Conservation (phyloP, 2,113 vertebrate species). For the Otolemur garnettii region DNA sequence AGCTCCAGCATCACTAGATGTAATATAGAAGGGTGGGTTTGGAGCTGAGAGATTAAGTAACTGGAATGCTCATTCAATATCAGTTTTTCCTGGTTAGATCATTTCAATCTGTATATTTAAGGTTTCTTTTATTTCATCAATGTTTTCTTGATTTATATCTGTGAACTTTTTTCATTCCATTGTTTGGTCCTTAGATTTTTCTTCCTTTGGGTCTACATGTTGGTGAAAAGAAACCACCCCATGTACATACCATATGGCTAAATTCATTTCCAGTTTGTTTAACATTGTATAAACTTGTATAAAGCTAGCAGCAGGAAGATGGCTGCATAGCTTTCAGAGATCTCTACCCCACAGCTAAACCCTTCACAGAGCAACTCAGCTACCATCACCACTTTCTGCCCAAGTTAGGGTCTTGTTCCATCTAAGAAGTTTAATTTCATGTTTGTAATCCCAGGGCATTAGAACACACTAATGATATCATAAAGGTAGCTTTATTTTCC, state of each 20-base stretch:
- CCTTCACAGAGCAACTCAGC: not conserved
- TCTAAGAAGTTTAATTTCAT: conserved; percentile 42
- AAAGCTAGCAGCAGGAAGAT: not conserved
- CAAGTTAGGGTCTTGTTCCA: not conserved
- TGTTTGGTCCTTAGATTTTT: conserved; percentile 44
- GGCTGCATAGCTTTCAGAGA: not conserved
- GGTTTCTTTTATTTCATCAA: not conserved
- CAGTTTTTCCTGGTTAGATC: not conserved
- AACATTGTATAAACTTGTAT: not conserved
- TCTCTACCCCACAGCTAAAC: not conserved
- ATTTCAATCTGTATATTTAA: not conserved
- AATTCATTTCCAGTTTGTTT: conserved; percentile 39
- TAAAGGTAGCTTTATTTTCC: not conserved
- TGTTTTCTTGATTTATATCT: conserved; percentile 37
- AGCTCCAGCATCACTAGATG: not conserved
- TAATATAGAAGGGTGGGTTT: conserved; percentile 3
- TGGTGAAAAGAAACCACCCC: not conserved
- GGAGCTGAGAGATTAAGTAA: not conserved
- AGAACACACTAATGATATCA: not conserved
- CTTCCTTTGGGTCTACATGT: not conserved
- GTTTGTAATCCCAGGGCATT: not conserved
- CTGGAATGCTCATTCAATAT: conserved; percentile 6
- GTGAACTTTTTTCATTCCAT: conserved; percentile 3
- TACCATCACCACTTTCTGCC: not conserved
- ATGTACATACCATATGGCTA: not conserved